These are phyloP conservation scores for Copidosoma floridanum DNA, from an alignment of 1,140 invertebrate species.

Conservation along the genomic window DNA sequence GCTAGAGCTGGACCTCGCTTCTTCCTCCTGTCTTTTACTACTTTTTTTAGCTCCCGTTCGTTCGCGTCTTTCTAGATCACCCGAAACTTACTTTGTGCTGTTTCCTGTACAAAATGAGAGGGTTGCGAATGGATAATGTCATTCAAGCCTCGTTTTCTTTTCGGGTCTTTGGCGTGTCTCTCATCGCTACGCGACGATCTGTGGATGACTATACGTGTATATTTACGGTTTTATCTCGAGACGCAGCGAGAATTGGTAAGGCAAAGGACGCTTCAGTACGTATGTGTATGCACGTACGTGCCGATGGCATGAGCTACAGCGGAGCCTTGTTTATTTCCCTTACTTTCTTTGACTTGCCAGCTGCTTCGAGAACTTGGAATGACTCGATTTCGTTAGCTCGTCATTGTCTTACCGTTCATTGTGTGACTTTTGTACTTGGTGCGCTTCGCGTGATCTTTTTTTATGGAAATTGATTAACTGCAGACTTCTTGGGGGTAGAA, in stretches of 20 bases:
- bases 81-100: no score
- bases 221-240: conserved; percentile 44
- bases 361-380: conserved; percentile 24
- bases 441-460: conserved; percentile 5
- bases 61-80: no score
- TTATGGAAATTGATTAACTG: no score
- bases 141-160: conserved; percentile 23
- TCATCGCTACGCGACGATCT: conserved; percentile 12
- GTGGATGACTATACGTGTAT: no score
- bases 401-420: conserved; percentile 8
- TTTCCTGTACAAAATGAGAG: no score
- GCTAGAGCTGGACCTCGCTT: no score
- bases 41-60: no score
- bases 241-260: conserved; percentile 51
- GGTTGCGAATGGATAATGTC: no score
- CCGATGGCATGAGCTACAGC: conserved; percentile 23
- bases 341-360: no score
- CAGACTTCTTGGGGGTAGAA: no score
- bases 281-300: background rate
- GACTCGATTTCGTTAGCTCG: conserved; percentile 23
- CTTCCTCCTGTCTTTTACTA: background rate
- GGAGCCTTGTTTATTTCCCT: no score
- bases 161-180: conserved; percentile 19
- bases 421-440: conserved; percentile 17
- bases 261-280: conserved; percentile 17